Conservation (phyloP, 1,140 invertebrate genomes). For the Micrasema longulum region DNA sequence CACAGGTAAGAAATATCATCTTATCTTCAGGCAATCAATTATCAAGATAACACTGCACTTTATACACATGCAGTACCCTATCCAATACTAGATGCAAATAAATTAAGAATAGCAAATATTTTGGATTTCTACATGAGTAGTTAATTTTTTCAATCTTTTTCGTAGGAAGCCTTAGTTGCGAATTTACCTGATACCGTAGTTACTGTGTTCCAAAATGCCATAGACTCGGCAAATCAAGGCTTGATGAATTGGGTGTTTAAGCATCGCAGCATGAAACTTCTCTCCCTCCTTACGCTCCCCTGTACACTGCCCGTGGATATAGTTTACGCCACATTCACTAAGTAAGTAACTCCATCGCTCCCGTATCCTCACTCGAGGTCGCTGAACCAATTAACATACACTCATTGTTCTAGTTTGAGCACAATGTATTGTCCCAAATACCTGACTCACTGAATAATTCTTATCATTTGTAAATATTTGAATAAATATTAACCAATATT, state of each 20-base stretch:
- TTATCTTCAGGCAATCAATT: no score
- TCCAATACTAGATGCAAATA: no score
- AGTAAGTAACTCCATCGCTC: slow-evolving; percentile 71
- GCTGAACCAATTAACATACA: slow-evolving; percentile 30
- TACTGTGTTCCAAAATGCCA: slow-evolving; percentile 90
- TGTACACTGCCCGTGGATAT: slow-evolving; percentile 89
- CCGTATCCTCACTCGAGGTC: slow-evolving; percentile 9
- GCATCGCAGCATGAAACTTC: slow-evolving; percentile 81
- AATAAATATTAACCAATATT: not conserved
- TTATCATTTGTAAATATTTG: slow-evolving; percentile 12
- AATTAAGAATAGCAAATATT: no score
- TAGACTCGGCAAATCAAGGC: slow-evolving; percentile 90
- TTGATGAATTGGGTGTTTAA: slow-evolving; percentile 91
- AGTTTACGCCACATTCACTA: slow-evolving; percentile 83
- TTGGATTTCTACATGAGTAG: no score
- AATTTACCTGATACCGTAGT: slow-evolving; percentile 87
- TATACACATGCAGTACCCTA: no score
- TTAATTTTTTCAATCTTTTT: no score
- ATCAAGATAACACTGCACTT: no score
- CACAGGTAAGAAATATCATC: no score
- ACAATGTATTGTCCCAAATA: slow-evolving; percentile 6
- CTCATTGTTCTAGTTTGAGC: slow-evolving; percentile 23
- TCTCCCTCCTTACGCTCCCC: slow-evolving; percentile 84
- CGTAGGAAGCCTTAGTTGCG: slow-evolving; percentile 86
- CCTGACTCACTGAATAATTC: slow-evolving; percentile 23